Evolutionary conservation across 2,888 invertebrate genomes (phyloP).

Genomic region (Nephrotoma appendiculata): DNA sequence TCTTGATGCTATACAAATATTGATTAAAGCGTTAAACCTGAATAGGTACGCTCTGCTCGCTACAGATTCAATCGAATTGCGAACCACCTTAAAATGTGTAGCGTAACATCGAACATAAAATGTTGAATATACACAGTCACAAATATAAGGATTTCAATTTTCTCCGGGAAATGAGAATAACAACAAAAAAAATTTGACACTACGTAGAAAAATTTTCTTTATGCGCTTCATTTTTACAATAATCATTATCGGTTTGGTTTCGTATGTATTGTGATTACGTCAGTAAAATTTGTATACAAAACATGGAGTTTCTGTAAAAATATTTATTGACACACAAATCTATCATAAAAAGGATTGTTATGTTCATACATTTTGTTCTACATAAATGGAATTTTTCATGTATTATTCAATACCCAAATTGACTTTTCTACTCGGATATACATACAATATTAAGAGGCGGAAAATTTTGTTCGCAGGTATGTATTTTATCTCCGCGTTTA

Average conservation of each 20-base stretch:
- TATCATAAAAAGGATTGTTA: neutral
- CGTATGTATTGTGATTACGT: neutral
- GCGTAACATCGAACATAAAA: neutral
- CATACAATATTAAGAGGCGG: neutral
- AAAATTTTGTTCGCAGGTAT: neutral
- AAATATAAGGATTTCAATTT: neutral
- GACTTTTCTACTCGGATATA: neutral
- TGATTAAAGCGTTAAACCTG: neutral
- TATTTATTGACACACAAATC: neutral
- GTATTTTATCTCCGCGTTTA: neutral
- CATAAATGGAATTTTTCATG: neutral
- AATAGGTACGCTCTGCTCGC: neutral
- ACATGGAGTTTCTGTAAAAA: neutral
- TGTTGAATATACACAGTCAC: neutral
- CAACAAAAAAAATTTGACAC: neutral
- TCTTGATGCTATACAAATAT: neutral
- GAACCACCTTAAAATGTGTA: neutral
- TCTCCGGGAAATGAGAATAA: neutral
- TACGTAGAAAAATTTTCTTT: neutral
- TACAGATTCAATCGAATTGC: no score
- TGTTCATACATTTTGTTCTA: neutral
- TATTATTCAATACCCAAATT: neutral
- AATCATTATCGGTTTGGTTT: neutral
- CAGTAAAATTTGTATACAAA: neutral
- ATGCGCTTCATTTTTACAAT: neutral